Percentiles rank a stretch among this genome's conserved stretches.
Conservation (phyloP, 2,113 vertebrate genomes). For the Neolamprologus falcicula region DNA sequence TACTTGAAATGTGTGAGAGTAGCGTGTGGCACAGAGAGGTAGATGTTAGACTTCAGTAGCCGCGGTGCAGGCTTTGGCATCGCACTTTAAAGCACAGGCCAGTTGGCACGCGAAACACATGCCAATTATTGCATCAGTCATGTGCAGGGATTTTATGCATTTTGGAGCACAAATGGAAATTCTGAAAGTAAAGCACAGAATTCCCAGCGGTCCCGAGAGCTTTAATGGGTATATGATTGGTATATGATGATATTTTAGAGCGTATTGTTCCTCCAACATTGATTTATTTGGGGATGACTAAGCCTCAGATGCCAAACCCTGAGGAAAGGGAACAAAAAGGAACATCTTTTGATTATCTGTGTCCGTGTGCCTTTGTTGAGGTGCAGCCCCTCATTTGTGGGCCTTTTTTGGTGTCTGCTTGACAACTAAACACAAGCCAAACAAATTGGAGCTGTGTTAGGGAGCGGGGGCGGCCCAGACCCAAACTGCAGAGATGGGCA, state of each 20-base stretch:
- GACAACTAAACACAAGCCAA: slow-evolving; percentile 48
- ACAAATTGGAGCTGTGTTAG: slow-evolving; percentile 29
- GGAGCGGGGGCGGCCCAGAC: not conserved
- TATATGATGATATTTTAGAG: not conserved
- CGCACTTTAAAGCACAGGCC: not conserved
- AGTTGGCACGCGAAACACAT: not conserved
- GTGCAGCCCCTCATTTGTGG: slow-evolving; percentile 23
- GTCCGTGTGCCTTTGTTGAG: slow-evolving; percentile 4
- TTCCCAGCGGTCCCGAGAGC: not conserved
- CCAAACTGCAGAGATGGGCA: slow-evolving; percentile 29
- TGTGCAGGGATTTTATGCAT: not conserved
- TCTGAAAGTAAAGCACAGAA: not conserved
- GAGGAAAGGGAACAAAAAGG: not conserved
- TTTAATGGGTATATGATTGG: not conserved
- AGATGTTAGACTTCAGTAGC: not conserved
- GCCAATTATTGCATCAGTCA: not conserved
- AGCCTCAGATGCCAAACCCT: not conserved
- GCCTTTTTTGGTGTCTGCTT: slow-evolving; percentile 21
- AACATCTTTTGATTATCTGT: not conserved
- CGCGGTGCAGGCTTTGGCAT: not conserved
- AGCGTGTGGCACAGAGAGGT: not conserved
- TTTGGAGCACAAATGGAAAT: not conserved
- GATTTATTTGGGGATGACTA: not conserved
- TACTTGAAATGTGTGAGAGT: not conserved
- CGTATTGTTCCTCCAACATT: not conserved